Base-by-base conservation (phyloP, 2,888 invertebrate genomes). In the Smittia aterrima region DNA sequence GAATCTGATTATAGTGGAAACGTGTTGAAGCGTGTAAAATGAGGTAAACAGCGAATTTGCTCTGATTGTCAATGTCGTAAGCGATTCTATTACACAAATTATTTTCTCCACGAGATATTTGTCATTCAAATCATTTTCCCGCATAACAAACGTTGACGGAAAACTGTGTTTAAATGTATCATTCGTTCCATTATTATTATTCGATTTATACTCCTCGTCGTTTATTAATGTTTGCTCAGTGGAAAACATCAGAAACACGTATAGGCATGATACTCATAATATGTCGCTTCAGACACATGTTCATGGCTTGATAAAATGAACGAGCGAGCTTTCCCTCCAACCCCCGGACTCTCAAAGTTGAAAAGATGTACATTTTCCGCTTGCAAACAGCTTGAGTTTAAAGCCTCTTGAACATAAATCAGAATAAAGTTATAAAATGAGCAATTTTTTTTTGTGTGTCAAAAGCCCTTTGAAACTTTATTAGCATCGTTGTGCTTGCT, bases 401-500 rank as follows among this genome's bases (percentile, higher is more conserved):
- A 47, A 47, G 47, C 47, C 16, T n/a, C 47, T n/a, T 2, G 3
- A 47, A 24, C 64, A 64, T 64, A 64, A 27, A 64, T 64, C 64
- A 27, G 25, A 64, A 64, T 64, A 64, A 64, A 64, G 64, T 64
- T 64, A 64, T 64, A 64, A 64, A 64, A 64, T 27, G 22, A 20
- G n/a, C 27, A n/a, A 64, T 64, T 64, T 64, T 64, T 22, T 58
- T 47, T 7, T 47, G 47, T 47, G 58, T 58, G 24, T 22, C n/a
- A 47, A 47, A 16, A 16, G 47, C 24, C 27, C 20, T 20, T 27
- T 67, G 38, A 67, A 67, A 27, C 27, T 67, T 67, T 67, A 67
- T 67, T 67, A 40, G 66, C 66, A 40, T n/a, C 66, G 24, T 67
- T 67, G 40, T 38, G 40, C 66, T 67, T 27, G 40, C 66, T 67